These are phyloP conservation scores for Drosophila trapezifrons DNA, from an alignment of 1,140 invertebrate genomes.

Conservation along the genomic window DNA sequence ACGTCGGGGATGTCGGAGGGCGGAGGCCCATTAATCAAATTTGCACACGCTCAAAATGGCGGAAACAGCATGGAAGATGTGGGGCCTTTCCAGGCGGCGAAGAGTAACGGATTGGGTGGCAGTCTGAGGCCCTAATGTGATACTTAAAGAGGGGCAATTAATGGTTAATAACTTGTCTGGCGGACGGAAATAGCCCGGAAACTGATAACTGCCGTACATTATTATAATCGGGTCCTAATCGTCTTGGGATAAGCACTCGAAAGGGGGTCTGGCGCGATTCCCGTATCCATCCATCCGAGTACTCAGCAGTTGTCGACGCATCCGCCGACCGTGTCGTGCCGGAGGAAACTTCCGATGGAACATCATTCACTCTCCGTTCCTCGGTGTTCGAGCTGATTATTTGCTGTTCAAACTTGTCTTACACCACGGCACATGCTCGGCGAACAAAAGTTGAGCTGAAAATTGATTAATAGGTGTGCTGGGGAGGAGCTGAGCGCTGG, in stretches of 20 bases:
- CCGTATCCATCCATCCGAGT: not conserved
- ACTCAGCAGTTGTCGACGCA: conserved; percentile 14
- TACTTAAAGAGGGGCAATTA: conserved; percentile 16
- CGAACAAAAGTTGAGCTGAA: conserved; percentile 68
- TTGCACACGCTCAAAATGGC: conserved; percentile 70
- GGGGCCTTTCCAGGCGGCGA: conserved; percentile 7
- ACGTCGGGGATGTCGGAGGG: conserved; percentile 19
- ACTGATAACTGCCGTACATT: conserved; percentile 25
- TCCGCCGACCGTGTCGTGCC: conserved; percentile 29
- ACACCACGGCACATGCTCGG: conserved; percentile 41
- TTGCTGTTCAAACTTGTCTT: conserved; percentile 54
- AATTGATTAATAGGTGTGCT: conserved; percentile 75
- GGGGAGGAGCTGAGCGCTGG: conserved; percentile 13
- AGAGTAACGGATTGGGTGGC: not conserved
- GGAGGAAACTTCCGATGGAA: conserved; percentile 39
- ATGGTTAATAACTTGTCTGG: conserved; percentile 35
- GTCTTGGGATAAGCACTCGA: not conserved
- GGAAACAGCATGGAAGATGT: conserved; percentile 58
- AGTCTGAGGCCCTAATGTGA: not conserved
- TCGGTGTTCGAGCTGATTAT: conserved; percentile 62
- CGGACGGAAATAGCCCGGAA: conserved; percentile 31
- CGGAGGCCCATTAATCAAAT: conserved; percentile 73
- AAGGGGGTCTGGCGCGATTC: not conserved
- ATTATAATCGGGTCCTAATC: conserved; percentile 29
- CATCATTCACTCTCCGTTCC: conserved; percentile 56